Evolutionary conservation across 2,888 invertebrate species (phyloP).

Genomic region (Anoncus sp.): DNA sequence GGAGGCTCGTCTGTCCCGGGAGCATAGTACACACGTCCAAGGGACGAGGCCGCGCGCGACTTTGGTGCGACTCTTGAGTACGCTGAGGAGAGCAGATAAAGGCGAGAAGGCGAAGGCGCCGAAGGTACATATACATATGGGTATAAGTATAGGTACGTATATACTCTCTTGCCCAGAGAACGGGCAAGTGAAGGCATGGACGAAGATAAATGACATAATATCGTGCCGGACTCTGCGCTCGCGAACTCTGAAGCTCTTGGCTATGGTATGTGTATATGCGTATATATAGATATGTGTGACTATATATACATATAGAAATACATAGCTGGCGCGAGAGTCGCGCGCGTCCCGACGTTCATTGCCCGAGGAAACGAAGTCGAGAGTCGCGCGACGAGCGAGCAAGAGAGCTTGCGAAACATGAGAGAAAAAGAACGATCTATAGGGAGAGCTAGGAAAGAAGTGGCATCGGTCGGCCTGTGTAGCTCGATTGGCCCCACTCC

Average conservation of each 20-base stretch:
- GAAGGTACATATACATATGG: constrained; percentile 3
- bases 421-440: constrained; percentile 6
- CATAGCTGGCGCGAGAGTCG: constrained; percentile 17
- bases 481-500: constrained; percentile 68
- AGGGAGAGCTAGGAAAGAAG: constrained; percentile 52
- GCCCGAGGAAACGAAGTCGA: constrained; percentile 77
- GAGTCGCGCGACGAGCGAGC: constrained; percentile 69
- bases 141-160: constrained; percentile 21
- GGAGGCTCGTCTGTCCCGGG: constrained; percentile 40
- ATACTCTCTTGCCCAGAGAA: constrained; percentile 22
- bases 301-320: not conserved
- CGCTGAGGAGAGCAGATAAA: constrained; percentile 60
- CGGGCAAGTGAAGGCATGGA: constrained; percentile 68
- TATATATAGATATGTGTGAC: not conserved
- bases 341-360: constrained; percentile 73
- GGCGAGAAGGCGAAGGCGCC: constrained; percentile 48
- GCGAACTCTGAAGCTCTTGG: constrained; percentile 39
- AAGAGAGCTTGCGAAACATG: constrained; percentile 20
- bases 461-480: constrained; percentile 67
- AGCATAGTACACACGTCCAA: constrained; percentile 27
- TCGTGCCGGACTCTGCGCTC: constrained; percentile 73
- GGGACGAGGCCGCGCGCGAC: constrained; percentile 5
- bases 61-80: constrained; percentile 36
- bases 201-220: constrained; percentile 82
- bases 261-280: not conserved